Evolutionary conservation across 2,888 invertebrate species (phyloP).

Genomic region (Heteropelma amictum): DNA sequence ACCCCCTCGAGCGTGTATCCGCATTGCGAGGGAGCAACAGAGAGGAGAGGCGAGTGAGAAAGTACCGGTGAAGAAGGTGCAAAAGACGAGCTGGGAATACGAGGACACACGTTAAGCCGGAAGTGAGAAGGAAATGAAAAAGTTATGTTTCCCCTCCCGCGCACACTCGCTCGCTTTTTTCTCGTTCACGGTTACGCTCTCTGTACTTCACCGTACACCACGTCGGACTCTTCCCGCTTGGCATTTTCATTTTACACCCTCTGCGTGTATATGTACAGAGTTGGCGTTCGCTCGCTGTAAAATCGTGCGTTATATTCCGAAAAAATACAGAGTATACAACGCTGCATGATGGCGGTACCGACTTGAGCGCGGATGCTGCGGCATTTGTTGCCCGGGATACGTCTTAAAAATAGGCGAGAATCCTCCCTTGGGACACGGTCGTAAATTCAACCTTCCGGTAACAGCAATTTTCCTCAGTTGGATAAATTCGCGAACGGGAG

Average conservation of each 20-base stretch:
- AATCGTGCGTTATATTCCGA: slow-evolving; percentile 26
- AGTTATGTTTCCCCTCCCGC: slow-evolving; percentile 69
- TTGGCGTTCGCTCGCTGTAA: slow-evolving; percentile 33
- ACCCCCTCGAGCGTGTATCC: slow-evolving; percentile 44
- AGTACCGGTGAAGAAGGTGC: neutral
- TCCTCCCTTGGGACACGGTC: neutral
- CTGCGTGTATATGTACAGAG: slow-evolving; percentile 5
- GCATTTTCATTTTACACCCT: slow-evolving; percentile 57
- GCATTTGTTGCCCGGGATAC: neutral
- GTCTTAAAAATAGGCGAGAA: slow-evolving; percentile 37
- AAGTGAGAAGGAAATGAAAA: slow-evolving; percentile 75
- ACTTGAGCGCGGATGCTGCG: neutral
- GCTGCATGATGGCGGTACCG: neutral
- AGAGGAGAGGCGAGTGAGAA: slow-evolving; percentile 45
- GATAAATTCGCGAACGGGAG: neutral
- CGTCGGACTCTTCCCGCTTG: slow-evolving; percentile 12
- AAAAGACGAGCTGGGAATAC: neutral
- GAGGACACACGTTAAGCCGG: slow-evolving; percentile 64
- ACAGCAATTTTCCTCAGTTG: slow-evolving; percentile 19
- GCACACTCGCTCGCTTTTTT: slow-evolving; percentile 40
- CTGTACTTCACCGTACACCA: neutral
- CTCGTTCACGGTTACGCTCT: slow-evolving; percentile 31
- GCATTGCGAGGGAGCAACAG: slow-evolving; percentile 54
- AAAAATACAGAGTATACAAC: neutral
- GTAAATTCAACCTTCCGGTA: slow-evolving; percentile 24